phyloP scores from a whole-genome alignment of 2,113 vertebrate genomes.

The Notarius quadriscutis region DNA sequence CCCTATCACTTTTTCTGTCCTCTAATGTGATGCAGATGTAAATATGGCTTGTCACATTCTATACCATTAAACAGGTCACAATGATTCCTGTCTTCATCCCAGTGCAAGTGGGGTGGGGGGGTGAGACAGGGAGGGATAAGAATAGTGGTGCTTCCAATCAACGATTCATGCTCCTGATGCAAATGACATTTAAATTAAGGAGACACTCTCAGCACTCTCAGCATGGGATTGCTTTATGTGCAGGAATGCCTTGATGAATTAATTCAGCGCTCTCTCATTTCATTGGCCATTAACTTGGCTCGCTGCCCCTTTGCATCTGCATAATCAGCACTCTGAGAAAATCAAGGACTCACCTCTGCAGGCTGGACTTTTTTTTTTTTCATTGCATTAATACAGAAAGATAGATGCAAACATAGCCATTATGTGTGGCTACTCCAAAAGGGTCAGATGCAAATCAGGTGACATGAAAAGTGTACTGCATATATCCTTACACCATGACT shows the following conservation, averaged over 20 bases:
- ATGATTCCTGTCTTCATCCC: slow-evolving; percentile 19
- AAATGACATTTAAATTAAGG: slow-evolving; percentile 48
- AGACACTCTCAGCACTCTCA: slow-evolving; percentile 28
- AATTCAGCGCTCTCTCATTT: slow-evolving; percentile 41
- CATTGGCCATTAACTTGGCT: slow-evolving; percentile 39
- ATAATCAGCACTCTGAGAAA: slow-evolving; percentile 46
- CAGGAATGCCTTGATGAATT: slow-evolving; percentile 48
- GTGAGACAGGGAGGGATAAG: not conserved
- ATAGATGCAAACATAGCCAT: slow-evolving; percentile 40
- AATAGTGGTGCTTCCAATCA: slow-evolving; percentile 34
- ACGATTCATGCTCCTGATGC: slow-evolving; percentile 48
- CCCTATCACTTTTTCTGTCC: not conserved
- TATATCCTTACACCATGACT: not conserved
- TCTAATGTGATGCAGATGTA: slow-evolving; percentile 1
- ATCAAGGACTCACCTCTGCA: slow-evolving; percentile 34
- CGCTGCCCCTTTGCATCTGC: slow-evolving; percentile 22
- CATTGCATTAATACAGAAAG: slow-evolving; percentile 40
- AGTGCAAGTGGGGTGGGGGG: not conserved
- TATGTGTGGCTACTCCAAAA: slow-evolving; percentile 19
- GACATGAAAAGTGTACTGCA: not conserved
- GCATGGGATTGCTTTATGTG: slow-evolving; percentile 38
- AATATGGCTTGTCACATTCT: slow-evolving; percentile 46
- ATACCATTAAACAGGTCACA: slow-evolving; percentile 28
- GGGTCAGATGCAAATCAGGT: slow-evolving; percentile 39
- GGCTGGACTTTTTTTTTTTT: slow-evolving; percentile 13